Evolutionary conservation across 2,797 vertebrate genomes (phyloP), one percentile per base, ranked within the genome.

Genomic region (Hypotaenidia philippensis): DNA sequence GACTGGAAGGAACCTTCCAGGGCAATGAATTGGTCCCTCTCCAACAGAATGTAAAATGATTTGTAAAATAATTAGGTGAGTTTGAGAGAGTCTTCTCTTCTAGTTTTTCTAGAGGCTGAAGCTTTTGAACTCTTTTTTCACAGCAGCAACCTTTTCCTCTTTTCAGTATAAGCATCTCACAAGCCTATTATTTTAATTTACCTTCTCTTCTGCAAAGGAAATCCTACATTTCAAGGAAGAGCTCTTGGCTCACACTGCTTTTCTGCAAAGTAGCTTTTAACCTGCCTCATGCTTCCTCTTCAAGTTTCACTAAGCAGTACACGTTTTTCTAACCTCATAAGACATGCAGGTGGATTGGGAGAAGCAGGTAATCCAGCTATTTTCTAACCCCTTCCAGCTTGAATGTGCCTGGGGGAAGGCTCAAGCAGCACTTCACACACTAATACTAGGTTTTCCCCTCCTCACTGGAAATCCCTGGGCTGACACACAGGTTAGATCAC

Each of bases 211-310:
- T 77, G 18, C 22, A 71, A 64, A 32, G n/a, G 10, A 59, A 85
- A 68, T 41, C 45, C 29, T 90, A n/a, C 31, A 53, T 88, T 66
- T 90, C 57, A 75, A 32, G 52, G 32, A 52, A 92, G 49, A 81
- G 49, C 57, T 78, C 74, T 71, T 86, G 26, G 36, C 55, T 93
- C 61, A 60, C 70, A 63, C 25, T 52, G 22, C 11, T 91, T 91
- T 89, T 53, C 55, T 72, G 50, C 32, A 45, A 87, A 89, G 90
- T 21, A 72, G 34, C 31, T 31, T 89, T 93, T 92, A 82, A 72
- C 78, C 64, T 83, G 19, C 34, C 18, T 87, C 27, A 40, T 29
- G 19, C 10, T 65, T 87, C 34, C 41, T 85, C 75, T 83, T 77
- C 44, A 87, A 70, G 47, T 18, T 64, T 71, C 38, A 8, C n/a